Conservation (phyloP, 1,140 invertebrate species). For the Rhyzopertha dominica region DNA sequence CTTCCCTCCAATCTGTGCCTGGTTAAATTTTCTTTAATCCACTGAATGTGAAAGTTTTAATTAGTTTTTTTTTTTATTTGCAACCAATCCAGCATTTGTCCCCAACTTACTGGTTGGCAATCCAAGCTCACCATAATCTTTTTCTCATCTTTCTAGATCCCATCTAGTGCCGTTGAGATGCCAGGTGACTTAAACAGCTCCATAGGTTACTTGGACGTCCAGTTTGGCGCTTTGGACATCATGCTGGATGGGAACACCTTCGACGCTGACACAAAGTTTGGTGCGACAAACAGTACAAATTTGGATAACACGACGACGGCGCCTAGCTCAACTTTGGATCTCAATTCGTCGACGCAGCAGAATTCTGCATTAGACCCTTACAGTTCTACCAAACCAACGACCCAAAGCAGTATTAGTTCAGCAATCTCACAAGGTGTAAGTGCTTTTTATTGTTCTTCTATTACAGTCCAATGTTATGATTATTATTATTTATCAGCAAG, state of each 20-base stretch:
- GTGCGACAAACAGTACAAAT: slow-evolving; percentile 17
- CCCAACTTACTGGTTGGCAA: too few relatives aligned
- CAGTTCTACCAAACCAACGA: slow-evolving; percentile 32
- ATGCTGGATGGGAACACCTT: slow-evolving; percentile 59
- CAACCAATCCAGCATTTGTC: too few relatives aligned
- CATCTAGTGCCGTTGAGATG: slow-evolving; percentile 92
- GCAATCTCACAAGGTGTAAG: slow-evolving; percentile 43
- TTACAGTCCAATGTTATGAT: too few relatives aligned
- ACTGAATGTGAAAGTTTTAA: too few relatives aligned
- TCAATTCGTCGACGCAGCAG: slow-evolving; percentile 26
- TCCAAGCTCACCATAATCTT: too few relatives aligned
- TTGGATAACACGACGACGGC: slow-evolving; percentile 24
- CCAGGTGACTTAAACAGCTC: slow-evolving; percentile 71
- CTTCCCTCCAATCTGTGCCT: too few relatives aligned
- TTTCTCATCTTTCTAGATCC: slow-evolving; percentile 74
- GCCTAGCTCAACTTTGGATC: slow-evolving; percentile 30
- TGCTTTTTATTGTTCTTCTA: too few relatives aligned
- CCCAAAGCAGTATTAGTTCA: slow-evolving; percentile 45
- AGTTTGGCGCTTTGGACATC: slow-evolving; percentile 89
- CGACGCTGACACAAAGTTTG: slow-evolving; percentile 49
- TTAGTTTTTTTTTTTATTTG: too few relatives aligned
- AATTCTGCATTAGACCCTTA: slow-evolving; percentile 35
- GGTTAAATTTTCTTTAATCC: too few relatives aligned
- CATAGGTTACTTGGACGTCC: slow-evolving; percentile 81
- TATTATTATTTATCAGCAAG: too few relatives aligned